Conservation (phyloP, 2,797 vertebrate genomes). For the Fratercula arctica region DNA sequence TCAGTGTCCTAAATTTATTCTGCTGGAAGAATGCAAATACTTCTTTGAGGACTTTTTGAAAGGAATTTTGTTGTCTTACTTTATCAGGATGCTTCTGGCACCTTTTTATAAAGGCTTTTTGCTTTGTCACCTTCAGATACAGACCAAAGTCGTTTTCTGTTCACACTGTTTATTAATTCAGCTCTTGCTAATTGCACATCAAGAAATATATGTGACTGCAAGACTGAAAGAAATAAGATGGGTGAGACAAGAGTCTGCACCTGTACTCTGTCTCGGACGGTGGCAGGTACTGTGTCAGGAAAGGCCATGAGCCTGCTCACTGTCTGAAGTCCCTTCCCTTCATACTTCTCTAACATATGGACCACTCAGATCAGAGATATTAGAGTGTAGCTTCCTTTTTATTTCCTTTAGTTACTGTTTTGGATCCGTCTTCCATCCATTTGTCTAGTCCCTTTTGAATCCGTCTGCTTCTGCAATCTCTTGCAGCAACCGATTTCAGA, state of each 20-base stretch:
- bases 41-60: background rate
- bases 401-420: background rate
- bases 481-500: background rate
- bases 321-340: background rate
- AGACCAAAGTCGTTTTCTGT: background rate
- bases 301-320: background rate
- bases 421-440: background rate
- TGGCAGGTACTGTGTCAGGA: background rate
- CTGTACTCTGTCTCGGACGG: rapidly evolving
- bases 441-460: background rate
- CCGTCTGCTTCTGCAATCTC: background rate
- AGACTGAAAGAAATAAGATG: background rate
- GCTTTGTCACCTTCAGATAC: background rate
- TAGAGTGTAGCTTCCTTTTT: background rate
- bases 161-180: background rate
- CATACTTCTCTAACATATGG: background rate
- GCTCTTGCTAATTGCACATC: background rate
- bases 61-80: background rate
- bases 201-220: background rate
- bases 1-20: background rate
- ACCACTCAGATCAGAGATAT: background rate
- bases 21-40: background rate
- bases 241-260: background rate
- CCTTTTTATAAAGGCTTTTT: background rate
- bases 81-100: background rate